Conservation (phyloP, 2,113 vertebrate genomes). For the Arothron firmamentum region DNA sequence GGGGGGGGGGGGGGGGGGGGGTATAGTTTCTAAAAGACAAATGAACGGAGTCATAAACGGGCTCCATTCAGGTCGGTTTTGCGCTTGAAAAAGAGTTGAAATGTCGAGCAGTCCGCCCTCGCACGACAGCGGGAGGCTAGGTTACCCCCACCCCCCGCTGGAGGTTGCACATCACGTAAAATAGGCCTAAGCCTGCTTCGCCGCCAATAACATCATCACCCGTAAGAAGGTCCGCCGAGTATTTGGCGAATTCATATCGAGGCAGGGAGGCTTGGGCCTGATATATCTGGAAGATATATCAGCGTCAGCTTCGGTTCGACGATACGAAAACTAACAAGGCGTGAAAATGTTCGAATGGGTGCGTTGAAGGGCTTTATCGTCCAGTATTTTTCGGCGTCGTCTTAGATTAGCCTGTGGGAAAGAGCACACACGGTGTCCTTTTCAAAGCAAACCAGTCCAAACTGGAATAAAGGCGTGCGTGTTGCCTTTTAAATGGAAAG, state of each 20-base stretch:
- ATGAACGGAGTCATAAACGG: not conserved
- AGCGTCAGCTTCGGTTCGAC: slow-evolving; percentile 31
- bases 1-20: too few relatives aligned
- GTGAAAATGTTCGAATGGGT: not conserved
- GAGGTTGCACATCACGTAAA: slow-evolving; percentile 47
- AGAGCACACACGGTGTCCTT: slow-evolving; percentile 34
- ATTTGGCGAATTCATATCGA: slow-evolving; percentile 25
- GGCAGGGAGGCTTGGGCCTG: not conserved
- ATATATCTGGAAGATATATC: slow-evolving; percentile 52
- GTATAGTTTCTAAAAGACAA: not conserved
- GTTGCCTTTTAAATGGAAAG: slow-evolving; percentile 16
- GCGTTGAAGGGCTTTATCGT: not conserved
- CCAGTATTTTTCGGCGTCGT: not conserved
- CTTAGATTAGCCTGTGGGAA: slow-evolving; percentile 22
- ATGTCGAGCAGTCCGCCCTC: slow-evolving; percentile 50
- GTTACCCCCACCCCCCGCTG: slow-evolving; percentile 59
- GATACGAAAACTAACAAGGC: slow-evolving; percentile 2
- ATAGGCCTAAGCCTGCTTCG: slow-evolving; percentile 51
- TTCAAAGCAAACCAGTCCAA: slow-evolving; percentile 58
- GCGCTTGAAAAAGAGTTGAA: not conserved
- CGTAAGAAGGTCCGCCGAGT: not conserved
- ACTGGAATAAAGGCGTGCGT: slow-evolving; percentile 55
- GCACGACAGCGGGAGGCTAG: slow-evolving; percentile 62
- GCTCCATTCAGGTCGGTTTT: too few relatives aligned
- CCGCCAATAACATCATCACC: slow-evolving; percentile 28